Evolutionary conservation across 2,888 invertebrate species (phyloP), one percentile per base, ranked within the genome.

Genomic region (Thereva nobilitata): DNA sequence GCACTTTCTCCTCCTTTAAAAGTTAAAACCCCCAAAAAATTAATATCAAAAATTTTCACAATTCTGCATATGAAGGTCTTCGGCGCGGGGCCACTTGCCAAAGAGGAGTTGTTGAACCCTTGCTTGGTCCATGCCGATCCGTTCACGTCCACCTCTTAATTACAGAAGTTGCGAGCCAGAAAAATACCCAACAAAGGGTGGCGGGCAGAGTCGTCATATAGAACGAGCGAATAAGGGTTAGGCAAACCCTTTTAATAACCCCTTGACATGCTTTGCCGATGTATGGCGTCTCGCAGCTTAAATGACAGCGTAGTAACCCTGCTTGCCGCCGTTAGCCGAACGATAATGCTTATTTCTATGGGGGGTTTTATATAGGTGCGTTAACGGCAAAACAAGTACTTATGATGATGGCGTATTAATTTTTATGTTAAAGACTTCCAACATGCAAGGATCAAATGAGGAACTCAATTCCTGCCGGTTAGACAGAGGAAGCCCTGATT

Each of bases 371-470:
- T 40, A 50, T 53, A 53, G 52, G 35, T 64, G 53, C 52, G 53
- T 64, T 57, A 57, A 57, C 65, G 65, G 66, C 59, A 59, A 54
- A 68, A 68, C 68, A 68, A 66, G 65, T 61, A 68, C 68, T 64
- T 68, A 68, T 56, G 56, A 64, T 50, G 64, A 68, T 68, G 68
- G 68, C 64, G 64, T 68, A 68, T 66, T 68, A 68, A 68, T 68
- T 68, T 68, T 68, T 66, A 66, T 68, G 68, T 68, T 66, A 68
- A 68, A 63, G 55, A 68, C 53, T 66, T 50, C 45, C 35, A 34
- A 49, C 64, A 53, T 68, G 67, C 56, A 53, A 67, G 57, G 67
- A 57, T 56, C 49, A 50, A 49, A 23, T 12, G 8, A 10, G 23
- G 41, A 50, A 61, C 61, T 61, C 61, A 49, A 49, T 49, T 41